Conservation (phyloP, 2,113 vertebrate genomes). For the Mellivora capensis region DNA sequence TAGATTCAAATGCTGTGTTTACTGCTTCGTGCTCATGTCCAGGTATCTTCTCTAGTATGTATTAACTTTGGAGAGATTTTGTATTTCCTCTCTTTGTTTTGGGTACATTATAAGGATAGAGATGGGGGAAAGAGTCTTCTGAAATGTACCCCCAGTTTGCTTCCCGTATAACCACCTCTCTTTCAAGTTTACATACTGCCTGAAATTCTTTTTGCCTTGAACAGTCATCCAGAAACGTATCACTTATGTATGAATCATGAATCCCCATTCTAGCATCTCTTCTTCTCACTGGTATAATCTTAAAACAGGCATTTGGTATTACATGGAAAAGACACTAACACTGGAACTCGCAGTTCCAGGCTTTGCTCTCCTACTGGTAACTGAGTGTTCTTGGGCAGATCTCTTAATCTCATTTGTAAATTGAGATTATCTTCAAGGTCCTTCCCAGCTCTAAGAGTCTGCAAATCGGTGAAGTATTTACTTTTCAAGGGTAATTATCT, state of each 20-base stretch:
- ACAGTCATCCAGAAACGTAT: background rate
- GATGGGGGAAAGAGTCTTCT: background rate
- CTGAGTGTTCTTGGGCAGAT: background rate
- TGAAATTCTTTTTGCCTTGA: constrained; percentile 5
- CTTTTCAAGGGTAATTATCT: background rate
- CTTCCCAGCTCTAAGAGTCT: background rate
- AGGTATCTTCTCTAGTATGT: background rate
- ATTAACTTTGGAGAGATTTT: constrained; percentile 1
- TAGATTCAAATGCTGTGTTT: background rate
- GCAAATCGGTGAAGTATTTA: constrained; percentile 21
- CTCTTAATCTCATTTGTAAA: constrained; percentile 32
- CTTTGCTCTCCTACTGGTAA: background rate
- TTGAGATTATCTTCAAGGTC: constrained; percentile 10
- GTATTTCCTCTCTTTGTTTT: constrained; percentile 15
- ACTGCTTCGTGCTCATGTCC: background rate
- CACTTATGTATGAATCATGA: background rate
- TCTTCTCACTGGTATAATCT: background rate
- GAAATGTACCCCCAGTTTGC: background rate
- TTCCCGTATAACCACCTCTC: background rate
- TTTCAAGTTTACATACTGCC: background rate
- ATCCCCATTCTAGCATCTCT: background rate
- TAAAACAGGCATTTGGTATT: background rate
- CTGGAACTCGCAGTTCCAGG: background rate
- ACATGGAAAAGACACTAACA: background rate
- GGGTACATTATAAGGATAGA: background rate